Evolutionary conservation across 2,113 vertebrate species (phyloP), one percentile per base, ranked within the genome.

Genomic region (Origma solitaria): DNA sequence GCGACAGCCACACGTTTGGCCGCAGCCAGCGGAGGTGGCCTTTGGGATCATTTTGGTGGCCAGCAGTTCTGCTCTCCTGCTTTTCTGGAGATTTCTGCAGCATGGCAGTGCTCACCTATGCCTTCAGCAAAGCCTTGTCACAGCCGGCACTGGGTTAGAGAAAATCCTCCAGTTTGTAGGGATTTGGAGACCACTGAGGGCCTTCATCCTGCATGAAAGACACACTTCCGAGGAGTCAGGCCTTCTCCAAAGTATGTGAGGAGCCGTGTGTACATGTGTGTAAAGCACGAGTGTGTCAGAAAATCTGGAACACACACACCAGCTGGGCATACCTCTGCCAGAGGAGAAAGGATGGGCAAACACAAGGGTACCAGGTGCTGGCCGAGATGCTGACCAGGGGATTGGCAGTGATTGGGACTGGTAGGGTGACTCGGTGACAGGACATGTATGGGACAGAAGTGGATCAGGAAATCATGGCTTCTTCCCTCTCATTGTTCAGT

Each of bases 1-100:
- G 20, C 27, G 33, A 19, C 13, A 17, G 57, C 7, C 27, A 24
- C 3, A 4, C 0, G 0, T 17, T 45, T 75, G 17, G 37, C 50
- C 0, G 3, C 25, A 90, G 23, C 22, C 47, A 58, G 56, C 31
- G 57, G 60, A 89, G 20, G 6, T 47, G 49, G 21, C 10, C 27
- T 73, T 60, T 65, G 60, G 22, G 31, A 61, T 54, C 15, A 16
- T 23, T 68, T 70, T 4, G 6, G 28, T 40, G 60, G 51, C 42
- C 37, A 61, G 38, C 10, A 71, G 16, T 54, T 79, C 64, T 56
- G 13, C 38, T 24, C 18, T 25, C 44, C 38, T 76, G 27, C 2
- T 51, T 79, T 79, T 85, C 53, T 58, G 38, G 21, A 66, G 38
- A 15, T 81, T 77, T 65, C 24, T 70, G 50, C 28, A 77, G 15